A percentile compares a stretch with the other conserved stretches of the same genome.
These are phyloP conservation scores for Lordiphosa fenestrarum DNA, from an alignment of 2,888 invertebrate genomes.

Conservation along the genomic window DNA sequence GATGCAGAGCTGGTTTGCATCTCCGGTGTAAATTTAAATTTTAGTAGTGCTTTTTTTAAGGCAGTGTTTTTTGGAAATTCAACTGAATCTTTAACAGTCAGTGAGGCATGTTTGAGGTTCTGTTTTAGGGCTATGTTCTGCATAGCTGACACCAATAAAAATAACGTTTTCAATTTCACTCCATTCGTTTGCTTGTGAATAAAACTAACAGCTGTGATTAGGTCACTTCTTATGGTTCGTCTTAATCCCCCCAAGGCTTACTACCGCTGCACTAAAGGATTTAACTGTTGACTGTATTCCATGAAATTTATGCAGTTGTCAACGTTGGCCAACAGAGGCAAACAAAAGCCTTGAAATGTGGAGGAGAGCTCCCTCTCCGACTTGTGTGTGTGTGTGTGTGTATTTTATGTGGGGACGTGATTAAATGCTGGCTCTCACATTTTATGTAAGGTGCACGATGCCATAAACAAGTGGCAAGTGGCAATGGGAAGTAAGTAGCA, in stretches of 20 bases:
- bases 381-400: slow-evolving; percentile 12
- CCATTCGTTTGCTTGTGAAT: background rate
- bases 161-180: no score
- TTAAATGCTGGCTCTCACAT: slow-evolving; percentile 52
- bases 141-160: no score
- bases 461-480: slow-evolving; percentile 40
- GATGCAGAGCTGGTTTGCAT: no score
- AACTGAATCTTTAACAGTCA: no score
- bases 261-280: slow-evolving; percentile 1
- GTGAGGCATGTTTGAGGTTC: no score
- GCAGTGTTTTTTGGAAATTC: no score
- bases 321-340: slow-evolving; percentile 23
- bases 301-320: slow-evolving; percentile 59
- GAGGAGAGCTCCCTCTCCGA: background rate
- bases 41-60: no score
- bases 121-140: no score
- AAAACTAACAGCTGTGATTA: slow-evolving; percentile 19
- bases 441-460: slow-evolving; percentile 35
- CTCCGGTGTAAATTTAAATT: no score
- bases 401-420: slow-evolving; percentile 38
- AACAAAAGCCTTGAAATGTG: slow-evolving; percentile 15
- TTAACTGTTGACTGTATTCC: slow-evolving; percentile 8
- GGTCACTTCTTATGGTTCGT: background rate
- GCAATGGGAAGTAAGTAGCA: slow-evolving; percentile 43
- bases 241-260: background rate